These are phyloP conservation scores for Barnardius zonarius DNA, from an alignment of 2,113 vertebrate genomes.

Conservation along the genomic window DNA sequence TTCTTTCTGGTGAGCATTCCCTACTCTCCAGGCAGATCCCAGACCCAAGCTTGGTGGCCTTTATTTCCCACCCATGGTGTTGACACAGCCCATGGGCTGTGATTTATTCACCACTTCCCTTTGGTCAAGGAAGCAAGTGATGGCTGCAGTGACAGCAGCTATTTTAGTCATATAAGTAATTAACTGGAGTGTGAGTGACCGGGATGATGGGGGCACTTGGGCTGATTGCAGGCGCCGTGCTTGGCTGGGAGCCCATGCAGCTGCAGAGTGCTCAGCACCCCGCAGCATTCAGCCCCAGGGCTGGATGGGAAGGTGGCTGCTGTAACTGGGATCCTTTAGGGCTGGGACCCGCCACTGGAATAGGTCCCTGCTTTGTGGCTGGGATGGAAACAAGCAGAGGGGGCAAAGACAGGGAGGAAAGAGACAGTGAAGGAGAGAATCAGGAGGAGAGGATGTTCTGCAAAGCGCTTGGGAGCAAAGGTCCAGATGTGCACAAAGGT, in stretches of 20 bases:
- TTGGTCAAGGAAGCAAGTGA: not conserved
- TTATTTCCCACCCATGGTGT: not conserved
- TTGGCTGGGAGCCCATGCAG: not conserved
- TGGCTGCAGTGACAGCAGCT: constrained; percentile 9
- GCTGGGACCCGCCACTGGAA: not conserved
- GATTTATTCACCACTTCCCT: not conserved
- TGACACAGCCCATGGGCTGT: not conserved
- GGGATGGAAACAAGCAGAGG: not conserved
- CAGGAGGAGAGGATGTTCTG: not conserved
- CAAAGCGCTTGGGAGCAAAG: not conserved
- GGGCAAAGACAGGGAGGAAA: not conserved
- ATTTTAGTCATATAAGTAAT: constrained; percentile 39
- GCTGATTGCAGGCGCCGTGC: not conserved
- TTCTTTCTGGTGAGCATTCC: not conserved
- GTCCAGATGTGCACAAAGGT: not conserved
- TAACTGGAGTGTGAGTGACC: not conserved
- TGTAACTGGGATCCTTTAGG: not conserved
- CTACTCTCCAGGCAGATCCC: not conserved
- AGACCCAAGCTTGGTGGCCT: not conserved
- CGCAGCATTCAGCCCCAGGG: not conserved
- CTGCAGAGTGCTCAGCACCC: not conserved
- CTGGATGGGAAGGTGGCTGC: not conserved
- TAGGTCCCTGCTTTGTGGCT: fast-evolving
- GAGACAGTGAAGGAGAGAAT: fast-evolving
- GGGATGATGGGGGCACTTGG: not conserved